Conservation (phyloP, 23 tunicate species). For the Ciona savignyi region DNA sequence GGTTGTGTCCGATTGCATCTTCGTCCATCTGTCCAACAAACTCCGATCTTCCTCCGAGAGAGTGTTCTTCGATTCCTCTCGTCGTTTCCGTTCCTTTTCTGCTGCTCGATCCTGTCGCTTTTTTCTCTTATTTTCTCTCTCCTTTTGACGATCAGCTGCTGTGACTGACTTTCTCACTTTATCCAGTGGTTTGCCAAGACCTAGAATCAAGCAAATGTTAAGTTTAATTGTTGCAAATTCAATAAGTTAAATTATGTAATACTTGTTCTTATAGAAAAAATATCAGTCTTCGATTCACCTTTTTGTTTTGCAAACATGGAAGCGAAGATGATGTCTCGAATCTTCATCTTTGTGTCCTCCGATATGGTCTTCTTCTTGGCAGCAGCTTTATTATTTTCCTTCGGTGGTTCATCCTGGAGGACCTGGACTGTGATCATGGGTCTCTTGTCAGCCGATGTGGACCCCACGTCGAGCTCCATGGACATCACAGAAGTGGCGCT, state of each 20-base stretch:
- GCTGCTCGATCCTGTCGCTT: conserved; percentile 68
- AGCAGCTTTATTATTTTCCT: background rate
- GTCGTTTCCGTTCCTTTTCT: conserved; percentile 49
- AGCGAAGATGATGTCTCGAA: conserved; percentile 76
- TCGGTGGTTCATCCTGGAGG: conserved; percentile 22
- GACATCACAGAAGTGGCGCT: conserved; percentile 47
- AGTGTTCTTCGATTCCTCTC: conserved; percentile 40
- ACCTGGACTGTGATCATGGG: conserved; percentile 73
- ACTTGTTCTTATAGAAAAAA: background rate
- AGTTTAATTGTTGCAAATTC: background rate
- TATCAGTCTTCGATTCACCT: too few species aligned
- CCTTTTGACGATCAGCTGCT: conserved; percentile 90
- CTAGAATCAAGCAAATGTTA: conserved; percentile 4
- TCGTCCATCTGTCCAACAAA: conserved; percentile 75
- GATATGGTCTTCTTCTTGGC: conserved; percentile 77
- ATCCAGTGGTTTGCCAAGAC: conserved; percentile 77
- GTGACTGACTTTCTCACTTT: conserved; percentile 76
- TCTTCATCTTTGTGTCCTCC: conserved; percentile 70
- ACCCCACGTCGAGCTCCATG: conserved; percentile 25
- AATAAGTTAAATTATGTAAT: background rate
- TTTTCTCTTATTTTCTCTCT: conserved; percentile 86
- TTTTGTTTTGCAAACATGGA: conserved; percentile 88
- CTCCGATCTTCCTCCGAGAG: conserved; percentile 59
- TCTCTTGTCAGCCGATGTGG: background rate
- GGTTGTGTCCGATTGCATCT: conserved; percentile 42